Base-by-base conservation (phyloP, 2,888 invertebrate species). In the Thysanoteuthis rhombus region DNA sequence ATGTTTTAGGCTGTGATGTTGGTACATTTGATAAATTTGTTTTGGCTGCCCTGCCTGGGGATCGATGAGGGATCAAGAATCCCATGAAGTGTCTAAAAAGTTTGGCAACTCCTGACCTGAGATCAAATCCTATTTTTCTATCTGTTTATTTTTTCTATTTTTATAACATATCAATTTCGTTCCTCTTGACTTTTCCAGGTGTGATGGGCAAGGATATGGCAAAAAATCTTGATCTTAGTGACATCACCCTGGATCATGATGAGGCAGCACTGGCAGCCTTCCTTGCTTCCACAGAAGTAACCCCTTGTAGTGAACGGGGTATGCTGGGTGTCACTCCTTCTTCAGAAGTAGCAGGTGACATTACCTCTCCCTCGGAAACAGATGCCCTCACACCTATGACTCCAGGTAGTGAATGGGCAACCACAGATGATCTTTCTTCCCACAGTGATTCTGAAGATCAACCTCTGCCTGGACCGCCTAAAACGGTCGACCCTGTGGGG, bases 241-340 rank as follows among this genome's bases (percentile, higher is more conserved):
- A 96, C 40, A 95, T 96, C 52, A 94, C 94, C 22, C 95, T 96
- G 89, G 96, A 96, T 6, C 95, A 96, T 90, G 96, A 96, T 93
- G 94, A 93, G 42, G 93, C 94, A 93, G 95, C 94, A 52, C 93
- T 96, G 90, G 95, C 96, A 93, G 95, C 95, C 47, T 96, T 96
- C 93, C 90, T 94, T n/a, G 93, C 93, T 36, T 93, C 93, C 6
- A 93, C 93, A 36, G 93, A 93, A 58, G 93, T 93, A 39, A 93
- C 93, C n/a, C 93, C 93, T 22, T 92, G 91, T 42, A 93, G 92
- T 92, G 93, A 93, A 38, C 42, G 52, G 45, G 91, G 91, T 32
- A n/a, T 92, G 10, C 91, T 92, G 16, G 91, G 91, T 22, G 38
- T 92, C 36, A 42, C 91, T 40, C 45, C 45, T 45, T 92, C 91